Evolutionary conservation across 2,113 vertebrate genomes (phyloP), one percentile per base, ranked within the genome.

Genomic region (Calidris pygmaea): DNA sequence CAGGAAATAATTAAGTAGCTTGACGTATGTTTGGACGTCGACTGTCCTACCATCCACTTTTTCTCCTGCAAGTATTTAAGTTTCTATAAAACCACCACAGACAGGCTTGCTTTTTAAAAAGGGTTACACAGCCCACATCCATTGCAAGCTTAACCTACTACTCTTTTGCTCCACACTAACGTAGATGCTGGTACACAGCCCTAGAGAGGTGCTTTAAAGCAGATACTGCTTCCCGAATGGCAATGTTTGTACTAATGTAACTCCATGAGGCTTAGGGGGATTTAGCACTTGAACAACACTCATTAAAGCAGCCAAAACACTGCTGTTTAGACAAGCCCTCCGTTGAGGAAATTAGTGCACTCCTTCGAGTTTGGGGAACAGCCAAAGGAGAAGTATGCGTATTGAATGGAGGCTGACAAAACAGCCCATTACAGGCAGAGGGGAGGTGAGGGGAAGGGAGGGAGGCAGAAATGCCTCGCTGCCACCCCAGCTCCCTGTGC

Each of bases 251-350:
- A 41, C 63, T 80, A 67, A 83, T 26, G 35, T 70, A 83, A 92
- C 75, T 95, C 48, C 35, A 74, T 0, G 2, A 83, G 20, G 76
- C 86, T 82, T 92, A 88, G 47, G 60, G 47, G 68, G 47, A 92
- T 84, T 81, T 63, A 93, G 72, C 72, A 95, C 63, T 92, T 90
- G 58, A 93, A 93, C 86, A 92, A 74, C 84, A 87, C 52, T 68
- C 0, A 0, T 79, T 86, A 93, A 77, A 95, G 75, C 68, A 89
- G 80, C 52, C 86, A 93, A 81, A 95, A 62, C 58, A 82, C 20
- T 0, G 3, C 50, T 95, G 96, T 87, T 96, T 91, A 82, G 95
- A 94, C 92, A 96, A 95, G 90, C 30, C 86, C 73, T 78, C 55
- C 2, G 6, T 41, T 86, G 79, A 89, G 37, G 56, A 90, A 89